phyloP scores from a whole-genome alignment of 2,888 invertebrate species.

The Drosophila melanocephala region DNA sequence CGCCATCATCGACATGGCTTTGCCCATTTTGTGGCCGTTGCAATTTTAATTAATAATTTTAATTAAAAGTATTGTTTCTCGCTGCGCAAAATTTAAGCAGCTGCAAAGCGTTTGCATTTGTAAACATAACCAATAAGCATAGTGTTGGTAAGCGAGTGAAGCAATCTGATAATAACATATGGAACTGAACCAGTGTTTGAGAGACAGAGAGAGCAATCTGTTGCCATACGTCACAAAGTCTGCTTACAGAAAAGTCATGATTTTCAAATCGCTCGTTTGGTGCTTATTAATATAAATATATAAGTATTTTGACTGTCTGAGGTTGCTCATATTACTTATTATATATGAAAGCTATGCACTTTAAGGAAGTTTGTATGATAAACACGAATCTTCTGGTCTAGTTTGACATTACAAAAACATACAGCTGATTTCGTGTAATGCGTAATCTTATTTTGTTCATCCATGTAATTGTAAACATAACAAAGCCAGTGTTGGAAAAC shows the following conservation, averaged over 20 bases:
- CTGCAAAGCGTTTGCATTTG: conserved; percentile 27
- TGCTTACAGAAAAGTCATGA: neutral
- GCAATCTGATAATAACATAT: neutral
- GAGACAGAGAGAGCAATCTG: neutral
- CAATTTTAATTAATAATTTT: conserved; percentile 45
- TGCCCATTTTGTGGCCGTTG: conserved; percentile 87
- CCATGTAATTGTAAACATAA: conserved; percentile 55
- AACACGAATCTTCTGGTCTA: neutral
- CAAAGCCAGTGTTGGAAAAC: conserved; percentile 28
- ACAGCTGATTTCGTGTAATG: neutral
- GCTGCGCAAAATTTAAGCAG: conserved; percentile 6
- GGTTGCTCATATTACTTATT: neutral
- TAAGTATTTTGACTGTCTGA: neutral
- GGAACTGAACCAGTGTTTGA: neutral
- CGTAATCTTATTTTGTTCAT: neutral
- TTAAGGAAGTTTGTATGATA: neutral
- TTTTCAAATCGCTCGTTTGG: neutral
- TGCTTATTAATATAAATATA: neutral
- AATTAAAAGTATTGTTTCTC: conserved; percentile 16
- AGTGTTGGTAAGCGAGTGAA: conserved; percentile 48
- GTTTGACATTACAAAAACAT: neutral
- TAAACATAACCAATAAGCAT: conserved; percentile 69
- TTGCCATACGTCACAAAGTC: neutral
- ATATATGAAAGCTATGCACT: neutral
- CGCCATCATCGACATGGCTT: conserved; percentile 87